Base-by-base conservation (phyloP, 2,797 vertebrate species). In the Halcyon badia region DNA sequence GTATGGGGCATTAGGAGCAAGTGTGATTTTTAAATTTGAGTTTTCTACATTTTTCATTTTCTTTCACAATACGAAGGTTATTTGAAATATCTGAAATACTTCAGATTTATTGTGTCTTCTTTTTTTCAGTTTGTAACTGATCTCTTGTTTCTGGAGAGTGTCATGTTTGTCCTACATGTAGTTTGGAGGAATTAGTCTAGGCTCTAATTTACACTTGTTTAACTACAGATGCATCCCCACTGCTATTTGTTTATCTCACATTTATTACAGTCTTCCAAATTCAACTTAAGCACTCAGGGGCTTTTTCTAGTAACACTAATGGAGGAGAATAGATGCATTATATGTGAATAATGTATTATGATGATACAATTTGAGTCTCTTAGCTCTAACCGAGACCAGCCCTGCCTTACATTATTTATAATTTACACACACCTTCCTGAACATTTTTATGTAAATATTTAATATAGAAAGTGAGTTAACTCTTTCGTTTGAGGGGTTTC, bases 291-390 rank as follows among this genome's bases (percentile, higher is more conserved):
- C 98, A 98, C 98, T 99, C 99, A 96, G 98, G 99, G 98, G 98
- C 98, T 98, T 98, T 98, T 98, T 97, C 99, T 97, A 98, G 98
- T 98, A 97, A 96, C 97, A 98, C 98, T 99, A 98, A 99, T 99
- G 98, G 99, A 98, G 98, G 98, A 98, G 98, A 98, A 99, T 99
- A 99, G 99, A 99, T 99, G 99, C 98, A 99, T 99, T 99, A 99
- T 99, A 98, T 99, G 99, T 99, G 99, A 99, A 99, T 99, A 99
- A 99, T 99, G 99, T 99, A 99, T 99, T 99, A 99, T 98, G 99
- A 99, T 98, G 98, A 98, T 98, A 98, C 98, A 98, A 98, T 98
- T 98, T 98, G 98, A 98, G 98, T 98, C 98, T 98, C 98, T 98
- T 97, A 98, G 99, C 98, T 98, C 98, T 99, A 99, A 99, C 99